These are phyloP conservation scores for Hypotaenidia okinawae DNA, from an alignment of 2,797 vertebrate genomes.

Conservation along the genomic window DNA sequence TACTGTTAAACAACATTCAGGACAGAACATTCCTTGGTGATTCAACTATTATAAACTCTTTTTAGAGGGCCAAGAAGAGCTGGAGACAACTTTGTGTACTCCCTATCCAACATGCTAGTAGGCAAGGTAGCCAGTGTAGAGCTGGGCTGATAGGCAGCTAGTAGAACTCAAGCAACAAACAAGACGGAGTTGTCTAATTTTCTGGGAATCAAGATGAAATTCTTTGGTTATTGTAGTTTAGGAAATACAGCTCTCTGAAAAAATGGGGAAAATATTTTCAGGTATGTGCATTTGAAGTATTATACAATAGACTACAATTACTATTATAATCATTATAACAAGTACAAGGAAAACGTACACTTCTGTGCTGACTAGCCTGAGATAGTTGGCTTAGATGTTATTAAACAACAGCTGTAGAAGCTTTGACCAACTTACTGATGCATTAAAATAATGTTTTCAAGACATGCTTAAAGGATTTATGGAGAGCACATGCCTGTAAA, in stretches of 20 bases:
- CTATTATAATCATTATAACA: constrained; percentile 32
- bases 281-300: constrained; percentile 13
- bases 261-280: constrained; percentile 20
- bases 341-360: constrained; percentile 29
- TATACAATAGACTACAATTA: constrained; percentile 25
- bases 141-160: not conserved
- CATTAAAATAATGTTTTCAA: constrained; percentile 47
- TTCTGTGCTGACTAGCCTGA: constrained; percentile 39
- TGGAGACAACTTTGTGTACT: not conserved
- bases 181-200: not conserved
- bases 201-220: constrained; percentile 9
- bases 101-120: not conserved
- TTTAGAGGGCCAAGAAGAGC: not conserved
- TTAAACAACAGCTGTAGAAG: constrained; percentile 54
- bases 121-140: not conserved
- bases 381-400: constrained; percentile 38
- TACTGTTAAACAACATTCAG: not conserved
- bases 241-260: not conserved
- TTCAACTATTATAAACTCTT: not conserved
- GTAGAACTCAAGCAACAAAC: not conserved
- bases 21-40: not conserved
- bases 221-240: constrained; percentile 27
- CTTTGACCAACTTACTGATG: constrained; percentile 23
- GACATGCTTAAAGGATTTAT: constrained; percentile 48
- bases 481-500: constrained; percentile 46